A percentile compares a stretch with the other conserved stretches of the same genome.
These are phyloP conservation scores for Poeciliopsis prolifica DNA, from an alignment of 2,113 vertebrate genomes.

Conservation along the genomic window DNA sequence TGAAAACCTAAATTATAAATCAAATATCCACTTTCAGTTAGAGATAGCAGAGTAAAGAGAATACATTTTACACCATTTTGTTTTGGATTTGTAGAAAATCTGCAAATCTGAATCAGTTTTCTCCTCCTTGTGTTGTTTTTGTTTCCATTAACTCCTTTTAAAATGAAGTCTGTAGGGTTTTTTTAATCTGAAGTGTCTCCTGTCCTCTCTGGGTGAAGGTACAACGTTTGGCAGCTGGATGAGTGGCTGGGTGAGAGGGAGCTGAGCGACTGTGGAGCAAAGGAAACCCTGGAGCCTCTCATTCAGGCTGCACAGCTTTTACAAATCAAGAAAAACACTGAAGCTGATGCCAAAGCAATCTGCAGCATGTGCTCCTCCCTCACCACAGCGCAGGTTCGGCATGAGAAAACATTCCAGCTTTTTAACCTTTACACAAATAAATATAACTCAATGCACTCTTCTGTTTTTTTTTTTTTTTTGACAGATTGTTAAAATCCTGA, in stretches of 20 bases:
- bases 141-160: too few species aligned
- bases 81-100: too few species aligned
- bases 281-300: constrained; percentile 92
- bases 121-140: too few species aligned
- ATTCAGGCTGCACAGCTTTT: constrained; percentile 95
- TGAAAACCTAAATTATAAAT: neutral
- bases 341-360: constrained; percentile 92
- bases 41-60: too few species aligned
- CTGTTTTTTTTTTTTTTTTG: constrained; percentile 10
- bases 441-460: neutral
- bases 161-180: too few species aligned
- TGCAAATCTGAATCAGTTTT: too few species aligned
- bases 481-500: constrained; percentile 96
- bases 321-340: constrained; percentile 96
- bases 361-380: constrained; percentile 91
- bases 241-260: constrained; percentile 94
- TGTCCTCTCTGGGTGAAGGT: constrained; percentile 73
- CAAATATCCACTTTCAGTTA: too few species aligned
- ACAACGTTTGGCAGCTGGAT: constrained; percentile 96
- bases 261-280: constrained; percentile 88
- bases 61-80: too few species aligned
- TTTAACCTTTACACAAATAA: neutral
- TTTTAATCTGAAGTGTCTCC: neutral
- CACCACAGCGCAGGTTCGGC: constrained; percentile 88
- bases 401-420: neutral